Percentiles rank a stretch among this genome's conserved stretches.
phyloP scores from a whole-genome alignment of 2,113 vertebrate genomes.

The Manacus vitellinus region DNA sequence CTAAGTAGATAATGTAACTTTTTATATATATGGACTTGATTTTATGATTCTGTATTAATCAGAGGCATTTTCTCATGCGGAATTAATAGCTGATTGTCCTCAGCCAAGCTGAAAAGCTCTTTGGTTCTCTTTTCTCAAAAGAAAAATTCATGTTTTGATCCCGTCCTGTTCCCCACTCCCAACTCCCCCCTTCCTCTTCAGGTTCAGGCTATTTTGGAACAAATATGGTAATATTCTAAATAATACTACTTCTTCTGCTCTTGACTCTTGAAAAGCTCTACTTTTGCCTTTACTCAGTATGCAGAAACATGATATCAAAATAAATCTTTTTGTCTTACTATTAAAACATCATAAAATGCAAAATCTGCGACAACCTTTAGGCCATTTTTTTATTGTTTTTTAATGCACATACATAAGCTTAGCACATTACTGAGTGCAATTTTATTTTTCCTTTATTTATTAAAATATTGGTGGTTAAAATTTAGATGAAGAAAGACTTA shows the following conservation, averaged over 20 bases:
- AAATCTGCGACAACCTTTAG: conserved; percentile 25
- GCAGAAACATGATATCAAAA: not conserved
- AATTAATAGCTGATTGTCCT: not conserved
- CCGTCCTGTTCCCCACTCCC: not conserved
- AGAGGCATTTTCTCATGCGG: not conserved
- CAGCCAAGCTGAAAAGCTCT: not conserved
- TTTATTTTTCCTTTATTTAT: not conserved
- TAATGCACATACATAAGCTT: not conserved
- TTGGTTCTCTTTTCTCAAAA: not conserved
- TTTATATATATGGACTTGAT: not conserved
- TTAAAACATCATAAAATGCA: conserved; percentile 1
- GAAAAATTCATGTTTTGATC: not conserved
- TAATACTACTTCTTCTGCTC: not conserved
- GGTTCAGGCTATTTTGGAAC: not conserved
- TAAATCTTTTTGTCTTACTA: not conserved
- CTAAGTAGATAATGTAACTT: not conserved
- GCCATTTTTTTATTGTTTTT: not conserved
- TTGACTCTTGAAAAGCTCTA: not conserved
- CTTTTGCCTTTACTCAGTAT: not conserved
- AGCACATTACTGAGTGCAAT: not conserved
- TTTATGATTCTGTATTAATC: not conserved
- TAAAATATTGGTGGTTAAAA: conserved; percentile 14
- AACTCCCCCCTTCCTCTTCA: too few relatives aligned
- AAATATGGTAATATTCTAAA: not conserved
- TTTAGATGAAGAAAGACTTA: not conserved